Base-by-base conservation (phyloP, 2,888 invertebrate genomes). In the Dorcus parallelipipedus region DNA sequence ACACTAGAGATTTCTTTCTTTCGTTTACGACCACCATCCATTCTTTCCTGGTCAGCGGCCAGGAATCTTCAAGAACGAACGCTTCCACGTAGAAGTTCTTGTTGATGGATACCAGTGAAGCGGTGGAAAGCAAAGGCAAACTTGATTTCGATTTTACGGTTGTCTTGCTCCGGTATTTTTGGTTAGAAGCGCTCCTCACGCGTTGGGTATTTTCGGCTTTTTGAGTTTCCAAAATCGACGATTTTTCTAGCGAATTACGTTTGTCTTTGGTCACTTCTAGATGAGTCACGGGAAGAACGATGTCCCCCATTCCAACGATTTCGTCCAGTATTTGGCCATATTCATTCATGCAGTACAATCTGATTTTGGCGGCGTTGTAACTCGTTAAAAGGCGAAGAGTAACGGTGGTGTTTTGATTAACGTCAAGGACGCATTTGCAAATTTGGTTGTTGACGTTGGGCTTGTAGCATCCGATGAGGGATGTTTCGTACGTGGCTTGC, bases 11-110 rank as follows among this genome's bases (percentile, higher is more conserved):
- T 43, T 58, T 57, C 42, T 40, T 51, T 48, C 68, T 72, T 3
- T 67, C 56, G 10, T 70, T 66, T 9, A 71, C 67, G 0, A 73
- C 76, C 2, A 67, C 59, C 0, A 58, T 53, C 80, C 80, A 81
- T 64, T 81, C 80, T 0, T 59, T 55, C 5, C 58, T 61, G 0
- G 73, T 76, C 50, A 80, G 62, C 1, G 80, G 80, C 81, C 81
- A 81, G 1, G 75, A 73, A 50, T 78, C 62, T 3, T 76, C 67
- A 0, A 76, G 53, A n/a, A 79, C 73, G 5, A 62, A 47, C 33
- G 67, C 61, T 41, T 60, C 56, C 9, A 60, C 39, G 38, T 45
- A 69, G 52, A 23, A 52, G 56, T 9, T 66, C 38, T 9, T 58
- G 50, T 3, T 58, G 67, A n/a, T 58, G 26, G 9, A 10, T 20